A percentile compares a stretch with the other conserved stretches of the same genome.
phyloP scores from a whole-genome alignment of 2,113 vertebrate genomes.

The Pyrgilauda ruficollis region DNA sequence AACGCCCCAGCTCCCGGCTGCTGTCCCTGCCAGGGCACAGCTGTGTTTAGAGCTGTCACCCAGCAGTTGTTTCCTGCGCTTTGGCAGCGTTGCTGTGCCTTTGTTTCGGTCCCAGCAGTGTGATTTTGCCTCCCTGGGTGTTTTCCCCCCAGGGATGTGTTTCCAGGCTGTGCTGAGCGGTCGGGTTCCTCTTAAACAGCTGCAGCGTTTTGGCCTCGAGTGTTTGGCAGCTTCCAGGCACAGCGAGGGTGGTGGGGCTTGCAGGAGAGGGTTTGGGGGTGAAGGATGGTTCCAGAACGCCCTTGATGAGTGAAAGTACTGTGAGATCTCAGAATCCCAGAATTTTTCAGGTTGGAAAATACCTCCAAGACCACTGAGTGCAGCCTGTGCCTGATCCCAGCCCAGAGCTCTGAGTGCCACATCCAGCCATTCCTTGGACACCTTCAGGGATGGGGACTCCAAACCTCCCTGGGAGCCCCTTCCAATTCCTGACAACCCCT shows the following conservation, averaged over 20 bases:
- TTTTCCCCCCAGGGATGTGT: not conserved
- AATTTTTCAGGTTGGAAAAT: not conserved
- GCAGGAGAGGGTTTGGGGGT: not conserved
- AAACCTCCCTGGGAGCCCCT: not conserved
- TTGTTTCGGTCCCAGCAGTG: not conserved
- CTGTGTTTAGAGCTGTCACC: not conserved
- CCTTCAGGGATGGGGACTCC: not conserved
- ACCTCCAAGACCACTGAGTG: not conserved
- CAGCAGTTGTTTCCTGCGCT: not conserved
- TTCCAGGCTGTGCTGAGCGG: not conserved
- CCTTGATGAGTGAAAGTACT: not conserved
- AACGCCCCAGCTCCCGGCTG: not conserved
- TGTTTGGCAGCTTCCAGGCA: not conserved
- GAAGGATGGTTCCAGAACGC: not conserved
- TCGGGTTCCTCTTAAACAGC: not conserved
- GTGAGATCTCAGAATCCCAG: not conserved
- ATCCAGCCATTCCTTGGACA: accelerated
- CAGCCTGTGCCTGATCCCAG: not conserved
- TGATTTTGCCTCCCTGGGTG: not conserved
- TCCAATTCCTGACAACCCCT: not conserved
- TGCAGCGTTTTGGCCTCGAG: accelerated
- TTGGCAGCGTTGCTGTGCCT: not conserved
- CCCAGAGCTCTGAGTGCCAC: not conserved
- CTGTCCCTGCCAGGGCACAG: not conserved
- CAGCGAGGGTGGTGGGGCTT: not conserved